Percentiles rank a stretch among this genome's conserved stretches.
Conservation (phyloP, 1,140 invertebrate genomes). For the Habropoda laboriosa region DNA sequence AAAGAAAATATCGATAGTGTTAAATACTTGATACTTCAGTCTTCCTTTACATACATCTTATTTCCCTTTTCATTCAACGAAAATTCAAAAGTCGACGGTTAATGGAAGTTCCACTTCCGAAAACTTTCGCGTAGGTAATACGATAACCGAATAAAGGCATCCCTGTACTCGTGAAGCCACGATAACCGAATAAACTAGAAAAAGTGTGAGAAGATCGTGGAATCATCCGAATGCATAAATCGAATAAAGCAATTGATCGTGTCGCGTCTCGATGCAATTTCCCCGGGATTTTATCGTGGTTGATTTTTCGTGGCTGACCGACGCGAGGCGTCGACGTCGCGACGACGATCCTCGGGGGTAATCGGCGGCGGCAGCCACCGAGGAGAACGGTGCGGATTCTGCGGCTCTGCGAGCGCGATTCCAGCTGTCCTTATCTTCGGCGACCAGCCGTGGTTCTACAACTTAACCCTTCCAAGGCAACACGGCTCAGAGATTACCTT, state of each 20-base stretch:
- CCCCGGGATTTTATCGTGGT: not conserved
- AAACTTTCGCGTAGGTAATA: too few relatives aligned
- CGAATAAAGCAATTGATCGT: not conserved
- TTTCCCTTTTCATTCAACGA: too few relatives aligned
- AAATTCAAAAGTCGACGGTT: too few relatives aligned
- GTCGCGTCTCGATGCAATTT: not conserved
- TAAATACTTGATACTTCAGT: too few relatives aligned
- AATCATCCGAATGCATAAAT: too few relatives aligned
- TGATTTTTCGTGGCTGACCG: slow-evolving; percentile 37
- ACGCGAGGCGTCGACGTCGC: slow-evolving; percentile 42
- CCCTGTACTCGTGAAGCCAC: too few relatives aligned
- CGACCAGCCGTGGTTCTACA: slow-evolving; percentile 77
- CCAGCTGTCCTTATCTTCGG: slow-evolving; percentile 75
- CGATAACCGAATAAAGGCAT: too few relatives aligned
- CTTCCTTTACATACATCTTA: too few relatives aligned
- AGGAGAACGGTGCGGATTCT: slow-evolving; percentile 73
- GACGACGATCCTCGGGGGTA: slow-evolving; percentile 59
- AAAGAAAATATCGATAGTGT: too few relatives aligned
- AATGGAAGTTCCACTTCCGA: too few relatives aligned
- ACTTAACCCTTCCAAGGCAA: slow-evolving; percentile 78
- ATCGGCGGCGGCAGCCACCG: slow-evolving; percentile 51
- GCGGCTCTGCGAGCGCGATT: slow-evolving; percentile 72
- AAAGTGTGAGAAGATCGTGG: too few relatives aligned
- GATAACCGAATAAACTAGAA: not conserved
- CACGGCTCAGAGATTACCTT: slow-evolving; percentile 74